Evolutionary conservation across 2,888 invertebrate species (phyloP).

Genomic region (Leptinotarsa tumamoca): DNA sequence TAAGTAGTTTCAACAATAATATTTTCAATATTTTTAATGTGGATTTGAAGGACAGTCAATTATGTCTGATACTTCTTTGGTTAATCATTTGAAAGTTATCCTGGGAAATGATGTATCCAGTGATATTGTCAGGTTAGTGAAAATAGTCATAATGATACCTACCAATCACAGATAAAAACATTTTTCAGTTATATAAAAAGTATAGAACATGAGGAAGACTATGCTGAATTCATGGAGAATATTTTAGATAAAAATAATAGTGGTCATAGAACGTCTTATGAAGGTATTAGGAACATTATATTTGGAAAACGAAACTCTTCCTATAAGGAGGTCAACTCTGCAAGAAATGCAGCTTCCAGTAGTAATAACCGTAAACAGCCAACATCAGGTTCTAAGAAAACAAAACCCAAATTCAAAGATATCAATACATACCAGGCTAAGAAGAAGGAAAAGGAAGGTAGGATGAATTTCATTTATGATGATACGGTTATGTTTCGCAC

Average conservation of each 20-base stretch:
- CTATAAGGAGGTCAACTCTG: slow-evolving; percentile 17
- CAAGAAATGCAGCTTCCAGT: slow-evolving; percentile 17
- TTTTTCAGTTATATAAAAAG: slow-evolving; percentile 77
- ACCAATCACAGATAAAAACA: neutral
- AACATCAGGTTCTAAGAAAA: slow-evolving; percentile 43
- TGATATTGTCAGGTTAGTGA: slow-evolving; percentile 68
- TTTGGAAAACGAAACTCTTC: slow-evolving; percentile 52
- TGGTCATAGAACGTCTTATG: slow-evolving; percentile 75
- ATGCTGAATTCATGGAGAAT: slow-evolving; percentile 83
- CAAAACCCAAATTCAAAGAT: slow-evolving; percentile 57
- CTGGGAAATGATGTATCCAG: slow-evolving; percentile 77
- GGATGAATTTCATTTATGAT: neutral
- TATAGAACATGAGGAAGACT: slow-evolving; percentile 78
- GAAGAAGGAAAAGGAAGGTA: slow-evolving; percentile 56
- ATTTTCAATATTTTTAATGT: too few species aligned
- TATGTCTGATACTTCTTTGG: slow-evolving; percentile 69
- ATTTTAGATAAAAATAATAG: slow-evolving; percentile 77
- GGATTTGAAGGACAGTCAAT: neutral
- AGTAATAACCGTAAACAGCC: slow-evolving; percentile 37
- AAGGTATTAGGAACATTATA: slow-evolving; percentile 60
- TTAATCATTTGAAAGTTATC: slow-evolving; percentile 74
- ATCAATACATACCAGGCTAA: slow-evolving; percentile 55
- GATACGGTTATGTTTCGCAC: too few species aligned
- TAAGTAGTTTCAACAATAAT: too few species aligned
- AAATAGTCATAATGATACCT: slow-evolving; percentile 1